Evolutionary conservation across 1,140 invertebrate genomes (phyloP), one percentile per base, ranked within the genome.

Genomic region (Zophobas atratus): DNA sequence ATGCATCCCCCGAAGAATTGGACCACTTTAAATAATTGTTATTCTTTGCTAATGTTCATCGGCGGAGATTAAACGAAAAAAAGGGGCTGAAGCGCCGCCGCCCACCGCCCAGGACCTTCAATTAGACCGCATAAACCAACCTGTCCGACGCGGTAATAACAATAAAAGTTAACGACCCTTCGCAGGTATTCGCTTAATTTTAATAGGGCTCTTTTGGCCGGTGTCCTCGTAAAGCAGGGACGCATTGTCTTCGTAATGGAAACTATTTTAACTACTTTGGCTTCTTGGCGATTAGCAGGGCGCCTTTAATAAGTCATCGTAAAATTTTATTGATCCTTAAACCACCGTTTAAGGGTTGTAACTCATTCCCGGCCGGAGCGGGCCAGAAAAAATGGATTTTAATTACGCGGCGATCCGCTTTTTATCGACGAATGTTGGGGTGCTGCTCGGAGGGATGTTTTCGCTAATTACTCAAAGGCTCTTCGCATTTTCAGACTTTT

Each of bases 11-110:
- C 55, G 53, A 79, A 78, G 80, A 77, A 77, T 75, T 77, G 74
- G 53, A 79, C 79, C 80, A 81, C 80, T 81, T 79, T 70, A 79
- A 81, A 81, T 81, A 81, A 81, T 81, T 81, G 80, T 81, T 77
- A 81, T 81, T 81, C 73, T 77, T 72, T 77, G 75, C 76, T 81
- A 79, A 81, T 79, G 78, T 46, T 57, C 67, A 77, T 77, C 74
- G 77, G 53, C 67, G 51, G 32, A 78, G 75, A 75, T 81, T 79
- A 81, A 81, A 73, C 55, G 36, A 81, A 81, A 67, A 70, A 48
- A 20, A 32, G 75, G 38, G 67, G 35, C 33, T 56, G 43, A 49
- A 49, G 51, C 71, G 49, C 57, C 57, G 35, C 36, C 57, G 35
- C 8, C 57, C 57, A 63, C 57, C 4, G n/a, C 6, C 8, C 67